Conservation (phyloP, 2,113 vertebrate genomes). For the Sus scrofa region DNA sequence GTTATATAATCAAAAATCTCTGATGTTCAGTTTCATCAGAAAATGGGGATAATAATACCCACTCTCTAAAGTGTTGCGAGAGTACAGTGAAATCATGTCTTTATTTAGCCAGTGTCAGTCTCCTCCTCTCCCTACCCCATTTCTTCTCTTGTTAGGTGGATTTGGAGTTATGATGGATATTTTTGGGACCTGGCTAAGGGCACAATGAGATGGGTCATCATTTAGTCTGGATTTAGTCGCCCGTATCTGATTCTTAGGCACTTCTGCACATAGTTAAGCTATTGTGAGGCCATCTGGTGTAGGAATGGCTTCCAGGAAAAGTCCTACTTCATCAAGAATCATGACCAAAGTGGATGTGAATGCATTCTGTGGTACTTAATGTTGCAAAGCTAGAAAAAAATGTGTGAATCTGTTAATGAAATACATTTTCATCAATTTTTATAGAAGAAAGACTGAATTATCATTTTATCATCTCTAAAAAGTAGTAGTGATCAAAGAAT, state of each 20-base stretch:
- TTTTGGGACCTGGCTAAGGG: background rate
- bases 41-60: background rate
- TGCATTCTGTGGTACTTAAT: background rate
- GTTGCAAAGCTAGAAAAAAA: background rate
- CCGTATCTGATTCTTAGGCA: background rate
- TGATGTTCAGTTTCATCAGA: background rate
- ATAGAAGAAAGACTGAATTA: background rate
- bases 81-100: background rate
- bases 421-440: background rate
- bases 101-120: background rate
- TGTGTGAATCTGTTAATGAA: background rate
- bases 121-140: background rate
- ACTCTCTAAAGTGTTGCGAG: background rate
- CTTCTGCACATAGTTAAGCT: background rate
- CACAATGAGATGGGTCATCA: background rate
- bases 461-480: background rate
- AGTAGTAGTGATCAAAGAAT: background rate
- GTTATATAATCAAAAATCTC: background rate
- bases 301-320: background rate
- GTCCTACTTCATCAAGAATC: background rate
- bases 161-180: background rate
- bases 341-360: background rate
- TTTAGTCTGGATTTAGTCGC: background rate
- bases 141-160: background rate
- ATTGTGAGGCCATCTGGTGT: background rate